Conservation (phyloP, 1,140 invertebrate species). For the Eupristina koningsbergeri region DNA sequence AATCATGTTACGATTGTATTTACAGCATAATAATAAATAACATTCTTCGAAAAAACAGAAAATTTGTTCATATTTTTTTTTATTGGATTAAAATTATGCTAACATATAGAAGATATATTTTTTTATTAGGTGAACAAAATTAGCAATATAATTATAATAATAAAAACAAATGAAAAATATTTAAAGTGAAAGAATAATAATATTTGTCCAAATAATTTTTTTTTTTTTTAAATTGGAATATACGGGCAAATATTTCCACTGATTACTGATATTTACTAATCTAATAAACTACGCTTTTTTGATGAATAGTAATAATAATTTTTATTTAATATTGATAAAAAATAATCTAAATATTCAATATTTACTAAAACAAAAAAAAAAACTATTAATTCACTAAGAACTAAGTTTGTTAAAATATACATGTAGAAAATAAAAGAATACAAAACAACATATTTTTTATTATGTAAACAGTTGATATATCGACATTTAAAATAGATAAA, state of each 20-base stretch:
- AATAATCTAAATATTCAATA: neutral
- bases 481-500: too few species aligned
- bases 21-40: neutral
- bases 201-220: neutral
- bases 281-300: neutral
- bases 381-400: neutral
- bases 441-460: too few species aligned
- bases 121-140: neutral
- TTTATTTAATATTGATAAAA: neutral
- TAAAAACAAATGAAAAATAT: neutral
- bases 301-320: neutral
- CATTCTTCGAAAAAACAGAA: neutral
- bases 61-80: neutral
- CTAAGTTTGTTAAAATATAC: too few species aligned
- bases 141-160: neutral
- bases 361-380: neutral
- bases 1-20: conserved; percentile 3
- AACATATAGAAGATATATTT: neutral
- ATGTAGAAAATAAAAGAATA: neutral
- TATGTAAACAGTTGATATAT: too few species aligned
- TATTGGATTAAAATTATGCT: neutral
- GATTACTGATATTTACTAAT: conserved; percentile 2
- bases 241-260: neutral
- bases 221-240: neutral
- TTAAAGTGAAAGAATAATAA: neutral